Evolutionary conservation across 1,140 invertebrate species (phyloP).

Genomic region (Psix sp.): DNA sequence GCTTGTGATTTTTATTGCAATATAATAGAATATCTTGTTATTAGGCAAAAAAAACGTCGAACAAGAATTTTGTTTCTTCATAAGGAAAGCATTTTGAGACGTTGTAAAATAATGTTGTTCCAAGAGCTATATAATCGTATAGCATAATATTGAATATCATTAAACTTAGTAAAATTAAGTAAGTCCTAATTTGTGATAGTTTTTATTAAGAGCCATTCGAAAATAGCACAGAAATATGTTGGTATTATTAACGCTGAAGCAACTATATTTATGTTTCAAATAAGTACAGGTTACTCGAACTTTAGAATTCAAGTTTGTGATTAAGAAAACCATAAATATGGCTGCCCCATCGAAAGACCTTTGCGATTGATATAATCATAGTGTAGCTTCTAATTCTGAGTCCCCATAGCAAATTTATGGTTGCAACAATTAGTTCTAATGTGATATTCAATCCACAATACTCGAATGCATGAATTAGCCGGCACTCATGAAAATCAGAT

Average conservation of each 20-base stretch:
- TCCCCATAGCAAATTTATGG: constrained; percentile 41
- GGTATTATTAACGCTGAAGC: constrained; percentile 39
- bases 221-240: constrained; percentile 22
- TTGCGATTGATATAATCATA: constrained; percentile 51
- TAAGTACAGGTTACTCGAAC: constrained; percentile 47
- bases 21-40: too few relatives aligned
- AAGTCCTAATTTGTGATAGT: constrained; percentile 18
- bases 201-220: constrained; percentile 31
- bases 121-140: background rate
- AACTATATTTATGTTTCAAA: constrained; percentile 47
- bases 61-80: too few relatives aligned
- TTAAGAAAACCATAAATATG: constrained; percentile 54
- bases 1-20: too few relatives aligned
- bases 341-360: constrained; percentile 21
- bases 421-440: constrained; percentile 45
- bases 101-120: background rate
- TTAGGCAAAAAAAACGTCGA: too few relatives aligned
- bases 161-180: constrained; percentile 4
- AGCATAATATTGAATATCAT: background rate
- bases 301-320: constrained; percentile 52
- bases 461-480: constrained; percentile 19
- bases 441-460: constrained; percentile 19
- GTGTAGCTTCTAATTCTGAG: constrained; percentile 32
- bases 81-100: too few relatives aligned
- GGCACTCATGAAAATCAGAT: too few relatives aligned